Percentiles rank a stretch among this genome's conserved stretches.
phyloP scores from a whole-genome alignment of 2,797 vertebrate species.

The Acipenser transmontanus region DNA sequence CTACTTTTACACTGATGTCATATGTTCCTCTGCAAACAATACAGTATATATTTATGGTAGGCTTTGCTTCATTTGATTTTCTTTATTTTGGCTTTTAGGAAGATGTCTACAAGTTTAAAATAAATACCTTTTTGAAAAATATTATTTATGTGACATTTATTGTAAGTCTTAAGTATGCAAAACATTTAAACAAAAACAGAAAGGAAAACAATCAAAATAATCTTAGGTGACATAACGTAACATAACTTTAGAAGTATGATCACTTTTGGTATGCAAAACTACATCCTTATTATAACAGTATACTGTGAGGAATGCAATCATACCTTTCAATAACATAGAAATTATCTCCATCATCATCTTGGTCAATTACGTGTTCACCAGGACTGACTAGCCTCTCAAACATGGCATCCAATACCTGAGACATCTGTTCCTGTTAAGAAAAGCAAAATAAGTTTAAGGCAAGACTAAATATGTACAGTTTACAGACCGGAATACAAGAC shows the following conservation, averaged over 20 bases:
- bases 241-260: neutral
- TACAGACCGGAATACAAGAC: neutral
- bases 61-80: neutral
- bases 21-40: slow-evolving; percentile 76
- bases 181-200: neutral
- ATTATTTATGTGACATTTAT: too few species aligned
- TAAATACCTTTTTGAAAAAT: neutral
- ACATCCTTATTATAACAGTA: neutral
- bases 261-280: too few species aligned
- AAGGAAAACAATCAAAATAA: neutral
- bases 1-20: slow-evolving; percentile 83
- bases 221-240: neutral
- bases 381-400: slow-evolving; percentile 88
- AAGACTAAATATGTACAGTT: slow-evolving; percentile 1
- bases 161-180: too few species aligned
- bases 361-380: slow-evolving; percentile 92
- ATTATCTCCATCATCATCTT: slow-evolving; percentile 96
- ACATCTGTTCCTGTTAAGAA: slow-evolving; percentile 85
- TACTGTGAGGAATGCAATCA: slow-evolving; percentile 19
- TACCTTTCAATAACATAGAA: slow-evolving; percentile 96
- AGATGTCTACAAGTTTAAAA: neutral
- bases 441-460: slow-evolving; percentile 14
- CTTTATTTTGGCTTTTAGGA: neutral
- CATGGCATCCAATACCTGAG: slow-evolving; percentile 94
- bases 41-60: neutral